Base-by-base conservation (phyloP, 1,140 invertebrate species). In the Tetranychus urticae region DNA sequence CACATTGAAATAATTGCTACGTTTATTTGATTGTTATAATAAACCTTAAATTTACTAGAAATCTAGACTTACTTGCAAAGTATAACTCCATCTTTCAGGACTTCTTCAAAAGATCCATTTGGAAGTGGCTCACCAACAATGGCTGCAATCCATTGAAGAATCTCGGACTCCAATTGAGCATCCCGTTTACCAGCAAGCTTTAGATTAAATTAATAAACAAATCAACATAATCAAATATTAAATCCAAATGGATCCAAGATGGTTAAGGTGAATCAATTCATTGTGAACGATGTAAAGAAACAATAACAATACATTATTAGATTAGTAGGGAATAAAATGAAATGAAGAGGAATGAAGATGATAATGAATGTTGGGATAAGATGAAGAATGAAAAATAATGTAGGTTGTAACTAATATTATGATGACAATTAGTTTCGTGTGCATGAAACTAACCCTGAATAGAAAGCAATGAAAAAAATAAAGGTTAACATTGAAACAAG, bases 81-180 rank as follows among this genome's bases (percentile, higher is more conserved):
- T 65, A 91, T 80, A 64, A 82, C 79, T 13, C 93, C 93, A 75
- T 97, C 87, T 66, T 82, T 84, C 0, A 97, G 78, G 45, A 93
- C 80, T 67, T 97, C 89, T 69, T 97, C 92, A 68, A 66, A 90
- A 48, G 81, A 77, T 35, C 80, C 68, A 78, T 77, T 75, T 63
- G 85, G 85, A 74, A 94, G 85, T 73, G 82, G 82, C 68, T 87
- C 83, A 48, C 85, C 86, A 56, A 88, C 77, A 58, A 94, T 80
- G 45, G 77, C 72, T 73, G 92, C 88, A 63, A 97, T 85, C 91
- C 91, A 97, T 70, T 81, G 80, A 70, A 93, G 83, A 65, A 83
- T 83, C 74, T 88, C 85, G 56, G 81, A 81, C 76, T 96, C 89
- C 72, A 86, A 80, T 66, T 86, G 81, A 46, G 83, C 80, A 72